These are phyloP conservation scores for Nomada fucata DNA, from an alignment of 2,888 invertebrate genomes.

Conservation along the genomic window DNA sequence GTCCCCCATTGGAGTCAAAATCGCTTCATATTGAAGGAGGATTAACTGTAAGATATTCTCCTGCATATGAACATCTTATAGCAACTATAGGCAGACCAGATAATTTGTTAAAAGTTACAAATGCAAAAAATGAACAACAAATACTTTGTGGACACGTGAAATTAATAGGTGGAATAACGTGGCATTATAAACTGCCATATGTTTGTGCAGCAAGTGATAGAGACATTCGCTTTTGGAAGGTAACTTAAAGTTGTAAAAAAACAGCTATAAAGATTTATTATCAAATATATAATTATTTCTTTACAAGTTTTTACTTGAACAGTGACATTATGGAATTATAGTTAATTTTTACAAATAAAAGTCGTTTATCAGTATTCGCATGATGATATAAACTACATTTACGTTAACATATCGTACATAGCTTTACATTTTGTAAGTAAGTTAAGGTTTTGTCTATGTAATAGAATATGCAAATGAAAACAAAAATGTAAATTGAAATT, in stretches of 20 bases:
- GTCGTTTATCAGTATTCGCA: slow-evolving; percentile 22
- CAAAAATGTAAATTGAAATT: slow-evolving; percentile 4
- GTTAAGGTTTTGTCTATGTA: not conserved
- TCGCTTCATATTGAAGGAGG: slow-evolving; percentile 88
- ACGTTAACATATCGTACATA: not conserved
- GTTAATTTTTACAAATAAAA: slow-evolving; percentile 37
- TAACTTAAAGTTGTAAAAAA: slow-evolving; percentile 79
- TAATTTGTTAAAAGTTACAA: slow-evolving; percentile 88
- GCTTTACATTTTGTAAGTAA: slow-evolving; percentile 1
- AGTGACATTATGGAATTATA: not conserved
- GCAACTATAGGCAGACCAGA: slow-evolving; percentile 89
- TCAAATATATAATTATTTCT: not conserved
- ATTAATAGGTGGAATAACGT: slow-evolving; percentile 87
- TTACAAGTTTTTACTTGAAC: slow-evolving; percentile 4
- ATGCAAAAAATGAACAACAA: slow-evolving; percentile 86
- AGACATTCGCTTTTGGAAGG: slow-evolving; percentile 87
- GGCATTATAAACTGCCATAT: slow-evolving; percentile 88
- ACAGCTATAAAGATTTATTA: not conserved
- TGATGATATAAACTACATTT: not conserved
- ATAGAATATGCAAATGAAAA: not conserved
- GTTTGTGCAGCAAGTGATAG: slow-evolving; percentile 87
- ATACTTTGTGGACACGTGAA: slow-evolving; percentile 85
- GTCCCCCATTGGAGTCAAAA: slow-evolving; percentile 87
- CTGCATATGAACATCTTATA: slow-evolving; percentile 87
- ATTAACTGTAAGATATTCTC: slow-evolving; percentile 87